Evolutionary conservation across 2,888 invertebrate genomes (phyloP).

Genomic region (Leptogaster cylindrica): DNA sequence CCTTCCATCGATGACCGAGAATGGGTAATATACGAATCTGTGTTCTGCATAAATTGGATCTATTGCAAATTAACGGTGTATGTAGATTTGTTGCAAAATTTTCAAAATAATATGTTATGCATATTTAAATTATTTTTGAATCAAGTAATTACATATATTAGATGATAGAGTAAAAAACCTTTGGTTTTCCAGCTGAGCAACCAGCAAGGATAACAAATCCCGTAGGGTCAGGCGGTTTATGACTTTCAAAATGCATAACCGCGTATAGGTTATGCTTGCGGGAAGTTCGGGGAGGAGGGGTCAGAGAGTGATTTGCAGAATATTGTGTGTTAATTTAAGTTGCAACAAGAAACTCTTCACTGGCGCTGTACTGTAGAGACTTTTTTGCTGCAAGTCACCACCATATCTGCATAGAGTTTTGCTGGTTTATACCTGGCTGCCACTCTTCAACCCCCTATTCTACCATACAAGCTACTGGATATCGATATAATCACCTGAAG

Average conservation of each 20-base stretch:
- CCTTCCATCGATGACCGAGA: too few species aligned
- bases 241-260: background rate
- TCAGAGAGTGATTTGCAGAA: background rate
- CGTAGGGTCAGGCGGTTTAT: background rate
- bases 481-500: constrained; percentile 11
- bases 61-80: background rate
- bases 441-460: too few species aligned
- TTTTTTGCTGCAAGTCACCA: too few species aligned
- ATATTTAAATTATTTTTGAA: too few species aligned
- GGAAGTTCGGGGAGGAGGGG: background rate
- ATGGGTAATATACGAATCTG: background rate
- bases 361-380: too few species aligned
- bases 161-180: too few species aligned
- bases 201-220: background rate
- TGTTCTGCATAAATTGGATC: background rate
- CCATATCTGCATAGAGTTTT: too few species aligned
- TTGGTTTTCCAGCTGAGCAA: background rate
- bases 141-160: too few species aligned
- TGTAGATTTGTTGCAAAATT: background rate
- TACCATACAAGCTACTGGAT: too few species aligned
- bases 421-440: too few species aligned
- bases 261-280: background rate
- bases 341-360: too few species aligned
- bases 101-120: background rate
- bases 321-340: constrained; percentile 31